Base-by-base conservation (phyloP, 1,140 invertebrate genomes). In the Cotesia vestalis region DNA sequence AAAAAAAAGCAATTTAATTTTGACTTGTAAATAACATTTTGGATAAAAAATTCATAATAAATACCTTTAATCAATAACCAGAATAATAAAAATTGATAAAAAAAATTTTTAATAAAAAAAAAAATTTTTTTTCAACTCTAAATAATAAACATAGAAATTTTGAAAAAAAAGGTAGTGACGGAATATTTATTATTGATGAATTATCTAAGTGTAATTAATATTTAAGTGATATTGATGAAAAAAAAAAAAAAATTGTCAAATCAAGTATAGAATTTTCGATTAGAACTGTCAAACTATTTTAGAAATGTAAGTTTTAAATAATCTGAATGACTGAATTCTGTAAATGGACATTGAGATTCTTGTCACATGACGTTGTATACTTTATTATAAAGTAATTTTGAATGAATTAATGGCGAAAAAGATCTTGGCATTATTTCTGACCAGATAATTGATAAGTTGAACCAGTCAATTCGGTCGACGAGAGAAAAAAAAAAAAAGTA, bases 111-210 rank as follows among this genome's bases (percentile, higher is more conserved):
- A 57, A 57, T 6, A 61, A 61, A 35, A 61, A 14, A 61, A 61
- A 35, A 61, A 61, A 61, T 14, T 20, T 55, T 20, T 17, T 57
- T 57, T 57, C 53, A 14, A 20, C 53, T 57, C 17, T n/a, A 57
- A 57, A 57, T 20, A 61, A 27, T 6, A 53, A 52, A 68, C 8
- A 57, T 55, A 68, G 46, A 36, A 17, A 59, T 55, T 17, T 36
- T 36, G 8, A 68, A 35, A 57, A 67, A 4, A 62, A 70, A 71
- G 53, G 34, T 71, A 57, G 38, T 55, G 55, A 55, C 12, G n/a
- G 72, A 77, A 79, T 79, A 80, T 78, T 79, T 80, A 81, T 79
- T 79, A 77, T 80, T 73, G 69, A 78, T 74, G 72, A 74, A 68
- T 61, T 73, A 73, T 61, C 66, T 74, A 79, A 76, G 3, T 57